These are phyloP conservation scores for Trematomus bernacchii DNA, from an alignment of 2,797 vertebrate species.

Conservation along the genomic window DNA sequence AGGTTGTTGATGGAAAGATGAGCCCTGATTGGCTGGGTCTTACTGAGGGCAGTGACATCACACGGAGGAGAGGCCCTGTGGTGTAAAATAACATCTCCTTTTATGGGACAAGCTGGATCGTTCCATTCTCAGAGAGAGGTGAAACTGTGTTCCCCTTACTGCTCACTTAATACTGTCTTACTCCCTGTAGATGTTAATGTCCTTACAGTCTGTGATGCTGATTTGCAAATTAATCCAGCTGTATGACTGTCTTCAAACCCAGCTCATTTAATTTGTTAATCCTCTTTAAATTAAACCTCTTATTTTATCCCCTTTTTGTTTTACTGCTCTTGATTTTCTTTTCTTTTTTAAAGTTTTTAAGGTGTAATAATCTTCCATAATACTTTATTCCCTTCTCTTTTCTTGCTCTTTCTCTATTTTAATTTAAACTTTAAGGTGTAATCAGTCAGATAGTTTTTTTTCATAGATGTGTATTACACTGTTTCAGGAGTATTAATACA, in stretches of 20 bases:
- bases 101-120: slow-evolving; percentile 80
- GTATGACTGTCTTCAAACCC: neutral
- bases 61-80: slow-evolving; percentile 78
- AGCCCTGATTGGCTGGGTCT: slow-evolving; percentile 72
- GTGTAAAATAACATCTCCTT: slow-evolving; percentile 91
- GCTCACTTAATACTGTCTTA: slow-evolving; percentile 6
- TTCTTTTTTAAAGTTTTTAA: neutral
- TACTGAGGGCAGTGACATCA: slow-evolving; percentile 78
- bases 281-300: neutral
- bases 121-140: slow-evolving; percentile 79
- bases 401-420: neutral
- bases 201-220: neutral
- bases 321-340: neutral
- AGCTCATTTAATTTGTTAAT: slow-evolving; percentile 3
- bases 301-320: slow-evolving; percentile 1
- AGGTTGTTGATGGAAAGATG: slow-evolving; percentile 71
- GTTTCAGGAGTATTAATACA: slow-evolving; percentile 8
- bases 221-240: slow-evolving; percentile 21
- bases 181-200: slow-evolving; percentile 4
- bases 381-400: neutral
- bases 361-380: neutral
- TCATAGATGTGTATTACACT: neutral
- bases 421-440: neutral
- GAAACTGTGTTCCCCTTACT: slow-evolving; percentile 38
- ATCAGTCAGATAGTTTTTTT: neutral